These are phyloP conservation scores for Patella vulgata DNA, from an alignment of 1,140 invertebrate genomes.

Conservation along the genomic window DNA sequence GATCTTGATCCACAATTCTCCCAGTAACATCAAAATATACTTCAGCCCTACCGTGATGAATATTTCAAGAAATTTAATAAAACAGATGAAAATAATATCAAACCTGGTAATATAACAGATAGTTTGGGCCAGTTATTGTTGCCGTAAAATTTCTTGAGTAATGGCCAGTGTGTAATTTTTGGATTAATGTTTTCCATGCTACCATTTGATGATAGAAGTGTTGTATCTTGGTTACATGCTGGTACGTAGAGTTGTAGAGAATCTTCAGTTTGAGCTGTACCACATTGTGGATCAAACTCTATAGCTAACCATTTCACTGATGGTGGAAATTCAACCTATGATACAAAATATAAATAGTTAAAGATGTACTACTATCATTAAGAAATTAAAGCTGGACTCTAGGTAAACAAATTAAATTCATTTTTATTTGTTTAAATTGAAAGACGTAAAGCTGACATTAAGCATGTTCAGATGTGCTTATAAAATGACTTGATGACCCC, in stretches of 20 bases:
- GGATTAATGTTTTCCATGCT: conserved; percentile 53
- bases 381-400: not conserved
- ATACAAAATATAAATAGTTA: too few relatives aligned
- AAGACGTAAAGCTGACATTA: not conserved
- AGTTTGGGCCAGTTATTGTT: conserved; percentile 86
- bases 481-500: too few relatives aligned
- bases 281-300: conserved; percentile 92
- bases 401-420: not conserved
- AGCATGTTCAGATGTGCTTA: not conserved
- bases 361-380: too few relatives aligned
- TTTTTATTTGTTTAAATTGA: too few relatives aligned
- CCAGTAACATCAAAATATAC: too few relatives aligned
- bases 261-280: conserved; percentile 94
- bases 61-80: too few relatives aligned
- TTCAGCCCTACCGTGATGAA: too few relatives aligned
- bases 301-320: conserved; percentile 90
- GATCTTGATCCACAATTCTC: too few relatives aligned
- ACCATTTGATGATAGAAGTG: conserved; percentile 18
- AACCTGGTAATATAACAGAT: conserved; percentile 85
- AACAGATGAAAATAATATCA: not conserved
- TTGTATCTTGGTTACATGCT: conserved; percentile 7
- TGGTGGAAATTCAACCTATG: conserved; percentile 86
- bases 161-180: conserved; percentile 73
- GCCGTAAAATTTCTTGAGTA: conserved; percentile 78
- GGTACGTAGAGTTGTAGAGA: conserved; percentile 88